Evolutionary conservation across 1,140 invertebrate genomes (phyloP), one percentile per base, ranked within the genome.

Genomic region (Phortica variegata): DNA sequence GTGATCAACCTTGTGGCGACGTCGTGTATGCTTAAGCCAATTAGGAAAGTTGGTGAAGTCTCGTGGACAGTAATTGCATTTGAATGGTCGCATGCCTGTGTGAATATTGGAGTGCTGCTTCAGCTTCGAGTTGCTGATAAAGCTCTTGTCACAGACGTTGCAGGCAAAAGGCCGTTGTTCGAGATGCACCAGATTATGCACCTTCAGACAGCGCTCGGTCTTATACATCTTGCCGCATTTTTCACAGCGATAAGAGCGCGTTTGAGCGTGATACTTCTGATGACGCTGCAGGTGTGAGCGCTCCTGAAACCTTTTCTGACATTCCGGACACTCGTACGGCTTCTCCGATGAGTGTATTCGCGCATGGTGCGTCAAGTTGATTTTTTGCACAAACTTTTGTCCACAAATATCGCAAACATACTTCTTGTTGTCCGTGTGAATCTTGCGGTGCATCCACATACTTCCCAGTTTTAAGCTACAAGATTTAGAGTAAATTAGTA

Each of bases 311-410:
- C 73, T 60, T 61, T 79, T 77, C 33, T 77, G 74, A 59, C 86
- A 87, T 41, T 85, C 69, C 41, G 83, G 80, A 60, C 85, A 87
- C 49, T 79, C 76, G 55, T 83, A 85, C 0, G 84, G 84, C 61
- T 83, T 83, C 43, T 81, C 77, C 8, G 82, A 82, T 48, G 77
- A 79, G 61, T 85, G 82, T 19, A 80, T 78, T 15, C 81, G 77
- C 6, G 80, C 61, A 56, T 80, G 80, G 47, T 78, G 73, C 29
- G 78, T 77, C 40, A 81, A 65, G 54, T 80, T 81, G 13, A 75
- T 73, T 57, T 81, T 81, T 50, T 81, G 79, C 13, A 79, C 78
- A 49, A 82, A 82, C 36, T 76, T 76, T 54, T 79, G 79, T 2
- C 77, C 77, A 59, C 80, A 82, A 15, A 80, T 68, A 58, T 79